Percentiles rank a stretch among this genome's conserved stretches.
Conservation (phyloP, 2,797 vertebrate genomes). For the Sternarchorhynchus goeldii region DNA sequence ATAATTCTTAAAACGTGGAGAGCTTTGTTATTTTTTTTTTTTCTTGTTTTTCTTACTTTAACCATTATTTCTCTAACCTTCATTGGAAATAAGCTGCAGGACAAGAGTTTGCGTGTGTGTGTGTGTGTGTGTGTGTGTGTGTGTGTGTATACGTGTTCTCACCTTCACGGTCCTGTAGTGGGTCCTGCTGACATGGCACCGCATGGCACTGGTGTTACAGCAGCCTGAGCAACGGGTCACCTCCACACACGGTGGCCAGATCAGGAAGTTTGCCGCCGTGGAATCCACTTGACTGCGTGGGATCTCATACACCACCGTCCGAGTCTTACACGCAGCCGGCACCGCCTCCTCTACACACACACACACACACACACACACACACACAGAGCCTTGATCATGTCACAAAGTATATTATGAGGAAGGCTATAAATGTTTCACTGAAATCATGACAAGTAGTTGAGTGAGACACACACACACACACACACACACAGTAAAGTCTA, state of each 20-base stretch:
- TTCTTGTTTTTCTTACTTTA: too few relatives aligned
- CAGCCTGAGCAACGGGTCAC: conserved; percentile 94
- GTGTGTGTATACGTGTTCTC: conserved; percentile 51
- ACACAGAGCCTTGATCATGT: background rate
- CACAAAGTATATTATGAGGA: background rate
- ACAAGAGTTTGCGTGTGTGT: too few relatives aligned
- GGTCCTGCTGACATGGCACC: conserved; percentile 84
- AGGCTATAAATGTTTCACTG: background rate
- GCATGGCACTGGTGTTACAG: conserved; percentile 93
- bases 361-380: conserved; percentile 32
- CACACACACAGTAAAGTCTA: conserved; percentile 1
- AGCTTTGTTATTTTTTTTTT: too few relatives aligned
- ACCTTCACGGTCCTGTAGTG: conserved; percentile 93
- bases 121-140: conserved; percentile 1
- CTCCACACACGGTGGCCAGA: conserved; percentile 97
- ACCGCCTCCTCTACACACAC: conserved; percentile 83
- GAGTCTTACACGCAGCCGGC: conserved; percentile 88
- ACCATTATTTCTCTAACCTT: too few relatives aligned
- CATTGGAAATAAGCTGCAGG: too few relatives aligned
- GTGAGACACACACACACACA: background rate
- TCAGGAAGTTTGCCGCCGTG: conserved; percentile 93
- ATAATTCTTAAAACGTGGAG: background rate
- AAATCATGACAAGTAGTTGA: background rate
- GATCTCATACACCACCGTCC: conserved; percentile 93
- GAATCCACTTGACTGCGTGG: conserved; percentile 94